phyloP scores from a whole-genome alignment of 2,888 invertebrate species.

The Cephus sareptanus region DNA sequence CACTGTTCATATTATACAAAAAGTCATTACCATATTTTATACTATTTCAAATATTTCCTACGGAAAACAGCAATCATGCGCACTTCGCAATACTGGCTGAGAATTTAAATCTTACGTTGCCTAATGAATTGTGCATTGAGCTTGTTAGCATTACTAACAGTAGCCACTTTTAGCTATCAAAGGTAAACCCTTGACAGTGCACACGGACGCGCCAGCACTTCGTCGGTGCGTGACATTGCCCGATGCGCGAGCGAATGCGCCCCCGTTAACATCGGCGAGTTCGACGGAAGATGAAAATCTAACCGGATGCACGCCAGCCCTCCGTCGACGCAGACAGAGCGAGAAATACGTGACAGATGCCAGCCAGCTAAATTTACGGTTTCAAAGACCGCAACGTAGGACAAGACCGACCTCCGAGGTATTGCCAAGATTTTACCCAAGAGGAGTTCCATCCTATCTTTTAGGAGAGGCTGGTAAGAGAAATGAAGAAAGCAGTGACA shows the following conservation, averaged over 20 bases:
- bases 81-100: background rate
- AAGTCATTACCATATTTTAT: background rate
- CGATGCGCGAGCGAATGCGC: slow-evolving; percentile 57
- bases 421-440: slow-evolving; percentile 49
- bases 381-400: slow-evolving; percentile 73
- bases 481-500: slow-evolving; percentile 62
- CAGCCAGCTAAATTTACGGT: slow-evolving; percentile 83
- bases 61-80: background rate
- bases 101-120: background rate
- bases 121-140: slow-evolving; percentile 11
- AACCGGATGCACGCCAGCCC: slow-evolving; percentile 72
- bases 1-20: background rate
- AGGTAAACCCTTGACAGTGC: slow-evolving; percentile 54
- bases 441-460: slow-evolving; percentile 61
- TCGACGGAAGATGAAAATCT: slow-evolving; percentile 62
- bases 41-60: background rate
- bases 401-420: slow-evolving; percentile 55
- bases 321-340: slow-evolving; percentile 79
- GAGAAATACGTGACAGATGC: slow-evolving; percentile 90
- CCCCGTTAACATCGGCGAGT: slow-evolving; percentile 55
- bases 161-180: slow-evolving; percentile 58
- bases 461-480: slow-evolving; percentile 54
- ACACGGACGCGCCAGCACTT: slow-evolving; percentile 49
- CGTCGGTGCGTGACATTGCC: slow-evolving; percentile 65
- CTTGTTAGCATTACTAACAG: slow-evolving; percentile 51